Conservation (phyloP, 2,888 invertebrate species). For the Thera obeliscata region DNA sequence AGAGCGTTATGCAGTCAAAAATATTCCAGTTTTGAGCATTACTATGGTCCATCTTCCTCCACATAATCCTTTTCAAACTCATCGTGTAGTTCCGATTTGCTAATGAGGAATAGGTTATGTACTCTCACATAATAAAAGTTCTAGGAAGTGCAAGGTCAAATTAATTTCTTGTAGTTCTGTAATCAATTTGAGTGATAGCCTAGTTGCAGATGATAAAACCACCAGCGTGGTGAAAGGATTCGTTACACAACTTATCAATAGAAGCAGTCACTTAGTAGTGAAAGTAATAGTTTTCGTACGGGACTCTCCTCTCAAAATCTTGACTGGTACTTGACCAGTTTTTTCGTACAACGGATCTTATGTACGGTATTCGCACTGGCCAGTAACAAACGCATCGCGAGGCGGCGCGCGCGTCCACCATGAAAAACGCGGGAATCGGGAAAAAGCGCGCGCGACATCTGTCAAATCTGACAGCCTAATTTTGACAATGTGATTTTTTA, state of each 20-base stretch:
- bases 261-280: constrained; percentile 18
- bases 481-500: constrained; percentile 50
- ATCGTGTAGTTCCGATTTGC: no score
- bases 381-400: constrained; percentile 40
- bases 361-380: constrained; percentile 50
- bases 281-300: constrained; percentile 28
- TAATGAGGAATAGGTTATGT: no score
- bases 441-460: constrained; percentile 42
- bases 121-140: no score
- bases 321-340: constrained; percentile 27
- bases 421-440: constrained; percentile 31
- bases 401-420: constrained; percentile 42
- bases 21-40: no score
- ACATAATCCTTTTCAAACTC: no score
- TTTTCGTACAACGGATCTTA: constrained; percentile 49
- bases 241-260: background rate
- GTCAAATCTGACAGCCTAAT: constrained; percentile 41
- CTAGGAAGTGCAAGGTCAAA: no score
- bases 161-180: no score
- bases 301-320: constrained; percentile 33
- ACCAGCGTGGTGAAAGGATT: background rate
- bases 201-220: background rate
- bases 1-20: no score
- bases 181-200: no score
- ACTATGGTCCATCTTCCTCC: no score